Evolutionary conservation across 2,797 vertebrate species (phyloP).

Genomic region (Micropoecilia bifurca): DNA sequence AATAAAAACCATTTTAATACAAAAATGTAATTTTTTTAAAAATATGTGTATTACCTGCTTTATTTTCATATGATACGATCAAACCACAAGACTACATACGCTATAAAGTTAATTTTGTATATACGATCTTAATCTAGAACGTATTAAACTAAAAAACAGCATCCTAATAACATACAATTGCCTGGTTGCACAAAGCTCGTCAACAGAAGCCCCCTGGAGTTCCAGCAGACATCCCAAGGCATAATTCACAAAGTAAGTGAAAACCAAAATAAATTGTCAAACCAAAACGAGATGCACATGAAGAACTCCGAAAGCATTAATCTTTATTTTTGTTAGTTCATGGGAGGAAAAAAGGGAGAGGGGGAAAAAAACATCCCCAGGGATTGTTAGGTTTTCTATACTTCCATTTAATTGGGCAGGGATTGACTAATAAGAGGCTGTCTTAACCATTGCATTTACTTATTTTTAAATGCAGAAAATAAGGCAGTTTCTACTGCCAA

Average conservation of each 20-base stretch:
- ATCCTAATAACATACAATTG: background rate
- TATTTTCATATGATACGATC: background rate
- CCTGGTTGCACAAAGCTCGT: background rate
- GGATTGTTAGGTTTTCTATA: background rate
- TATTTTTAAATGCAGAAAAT: conserved; percentile 2
- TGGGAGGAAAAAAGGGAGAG: background rate
- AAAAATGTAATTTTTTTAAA: background rate
- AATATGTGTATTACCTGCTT: background rate
- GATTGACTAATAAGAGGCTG: background rate
- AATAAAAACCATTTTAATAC: background rate
- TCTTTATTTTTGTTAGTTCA: background rate
- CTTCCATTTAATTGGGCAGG: background rate
- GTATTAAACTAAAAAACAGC: background rate
- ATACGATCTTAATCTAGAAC: background rate
- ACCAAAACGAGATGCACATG: background rate
- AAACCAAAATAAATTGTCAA: background rate
- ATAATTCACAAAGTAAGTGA: background rate
- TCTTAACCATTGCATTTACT: background rate
- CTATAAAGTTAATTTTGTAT: background rate
- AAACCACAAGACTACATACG: background rate
- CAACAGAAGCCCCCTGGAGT: background rate
- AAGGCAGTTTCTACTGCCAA: background rate
- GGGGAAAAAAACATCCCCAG: background rate
- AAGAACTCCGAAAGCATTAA: background rate
- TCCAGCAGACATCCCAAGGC: background rate